Percentiles rank a stretch among this genome's conserved stretches.
These are phyloP conservation scores for Planiliza haematocheilus DNA, from an alignment of 2,113 vertebrate genomes.

Conservation along the genomic window DNA sequence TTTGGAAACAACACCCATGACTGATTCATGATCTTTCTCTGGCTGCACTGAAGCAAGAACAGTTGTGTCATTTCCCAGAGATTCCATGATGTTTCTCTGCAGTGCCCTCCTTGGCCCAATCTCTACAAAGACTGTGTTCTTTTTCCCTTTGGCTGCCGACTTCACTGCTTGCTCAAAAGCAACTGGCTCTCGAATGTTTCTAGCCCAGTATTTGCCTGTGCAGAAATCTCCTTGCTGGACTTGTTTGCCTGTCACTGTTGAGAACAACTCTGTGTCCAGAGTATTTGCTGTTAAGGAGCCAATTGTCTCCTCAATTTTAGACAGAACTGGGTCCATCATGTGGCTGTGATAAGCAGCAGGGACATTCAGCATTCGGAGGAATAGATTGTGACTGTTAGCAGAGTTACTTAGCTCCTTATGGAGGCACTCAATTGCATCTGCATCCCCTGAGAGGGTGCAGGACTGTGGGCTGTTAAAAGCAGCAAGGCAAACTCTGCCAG, in stretches of 20 bases:
- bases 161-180: constrained; percentile 82
- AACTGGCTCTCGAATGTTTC: constrained; percentile 86
- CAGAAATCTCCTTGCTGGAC: constrained; percentile 80
- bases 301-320: constrained; percentile 76
- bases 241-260: constrained; percentile 85
- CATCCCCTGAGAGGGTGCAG: constrained; percentile 88
- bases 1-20: constrained; percentile 76
- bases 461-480: constrained; percentile 88
- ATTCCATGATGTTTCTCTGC: constrained; percentile 86
- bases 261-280: constrained; percentile 83
- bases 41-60: constrained; percentile 82
- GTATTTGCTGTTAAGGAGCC: constrained; percentile 72
- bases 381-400: constrained; percentile 80
- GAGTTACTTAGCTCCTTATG: constrained; percentile 75
- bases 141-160: constrained; percentile 73
- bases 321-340: constrained; percentile 87
- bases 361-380: constrained; percentile 85
- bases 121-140: constrained; percentile 85
- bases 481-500: constrained; percentile 83
- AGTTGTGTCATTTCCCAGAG: constrained; percentile 73
- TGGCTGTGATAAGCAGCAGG: constrained; percentile 89
- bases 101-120: constrained; percentile 84
- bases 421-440: constrained; percentile 76
- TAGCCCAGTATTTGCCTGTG: constrained; percentile 87
- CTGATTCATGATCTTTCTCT: constrained; percentile 79